phyloP scores from a whole-genome alignment of 2,888 invertebrate species.

The Epirrhoe tristata region DNA sequence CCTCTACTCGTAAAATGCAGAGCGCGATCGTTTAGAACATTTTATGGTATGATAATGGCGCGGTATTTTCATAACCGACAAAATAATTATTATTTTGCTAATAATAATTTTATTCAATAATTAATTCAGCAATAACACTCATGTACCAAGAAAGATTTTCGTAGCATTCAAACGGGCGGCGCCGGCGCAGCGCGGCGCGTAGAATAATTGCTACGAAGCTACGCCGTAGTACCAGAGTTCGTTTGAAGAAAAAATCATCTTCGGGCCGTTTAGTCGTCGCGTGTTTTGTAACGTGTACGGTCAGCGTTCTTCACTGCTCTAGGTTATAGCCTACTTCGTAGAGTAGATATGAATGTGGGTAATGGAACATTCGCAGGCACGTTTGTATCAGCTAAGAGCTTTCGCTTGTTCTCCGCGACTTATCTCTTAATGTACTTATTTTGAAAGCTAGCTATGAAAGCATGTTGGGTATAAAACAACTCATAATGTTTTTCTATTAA shows the following conservation, averaged over 20 bases:
- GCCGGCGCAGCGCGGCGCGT: too few relatives aligned
- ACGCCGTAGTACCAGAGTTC: background rate
- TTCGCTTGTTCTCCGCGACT: slow-evolving; percentile 23
- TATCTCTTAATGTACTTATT: slow-evolving; percentile 27
- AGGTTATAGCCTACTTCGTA: background rate
- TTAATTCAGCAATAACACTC: background rate
- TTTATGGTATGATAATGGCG: slow-evolving; percentile 28
- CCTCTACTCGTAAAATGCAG: slow-evolving; percentile 27
- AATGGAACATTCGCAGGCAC: slow-evolving; percentile 21
- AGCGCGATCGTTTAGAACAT: slow-evolving; percentile 29
- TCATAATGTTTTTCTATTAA: too few relatives aligned
- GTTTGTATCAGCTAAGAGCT: slow-evolving; percentile 28
- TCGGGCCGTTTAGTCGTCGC: background rate
- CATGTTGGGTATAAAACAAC: background rate
- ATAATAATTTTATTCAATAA: background rate
- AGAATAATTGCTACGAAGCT: background rate
- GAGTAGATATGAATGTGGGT: slow-evolving; percentile 11
- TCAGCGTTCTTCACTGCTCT: background rate
- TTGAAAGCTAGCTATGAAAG: slow-evolving; percentile 17
- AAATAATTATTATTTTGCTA: background rate
- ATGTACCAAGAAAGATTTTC: background rate
- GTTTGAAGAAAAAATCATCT: background rate
- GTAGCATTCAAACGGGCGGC: background rate
- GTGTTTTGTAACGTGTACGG: background rate
- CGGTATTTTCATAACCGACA: slow-evolving; percentile 17